Evolutionary conservation across 2,888 invertebrate genomes (phyloP).

Genomic region (Rhimphoctona megacephalus): DNA sequence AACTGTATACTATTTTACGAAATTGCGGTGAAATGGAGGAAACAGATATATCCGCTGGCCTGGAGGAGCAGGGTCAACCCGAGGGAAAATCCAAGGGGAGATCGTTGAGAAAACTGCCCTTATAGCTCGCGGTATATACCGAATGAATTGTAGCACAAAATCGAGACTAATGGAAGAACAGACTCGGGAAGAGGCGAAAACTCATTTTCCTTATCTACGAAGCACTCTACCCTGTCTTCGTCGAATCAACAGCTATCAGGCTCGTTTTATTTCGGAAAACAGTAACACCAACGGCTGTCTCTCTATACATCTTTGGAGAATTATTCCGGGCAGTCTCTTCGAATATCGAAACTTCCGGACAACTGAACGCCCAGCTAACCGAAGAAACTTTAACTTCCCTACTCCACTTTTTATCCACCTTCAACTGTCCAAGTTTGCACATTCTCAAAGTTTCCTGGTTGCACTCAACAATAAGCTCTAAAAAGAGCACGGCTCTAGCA

Average conservation of each 20-base stretch:
- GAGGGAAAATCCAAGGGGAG: constrained; percentile 36
- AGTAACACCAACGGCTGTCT: not conserved
- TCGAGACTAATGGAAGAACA: constrained; percentile 64
- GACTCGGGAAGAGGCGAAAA: constrained; percentile 39
- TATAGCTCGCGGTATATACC: not conserved
- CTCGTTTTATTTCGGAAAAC: constrained; percentile 38
- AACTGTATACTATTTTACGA: constrained; percentile 31
- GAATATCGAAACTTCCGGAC: constrained; percentile 64
- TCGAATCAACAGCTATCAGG: constrained; percentile 29
- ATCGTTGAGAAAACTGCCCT: constrained; percentile 30
- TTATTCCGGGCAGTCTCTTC: constrained; percentile 64
- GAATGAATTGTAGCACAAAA: constrained; percentile 47
- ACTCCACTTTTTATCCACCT: constrained; percentile 13
- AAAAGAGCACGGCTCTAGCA: constrained; percentile 16
- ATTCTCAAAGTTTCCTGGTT: constrained; percentile 56
- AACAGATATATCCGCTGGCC: constrained; percentile 31
- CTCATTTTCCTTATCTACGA: constrained; percentile 57
- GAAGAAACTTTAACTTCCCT: constrained; percentile 36
- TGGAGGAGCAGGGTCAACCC: constrained; percentile 46
- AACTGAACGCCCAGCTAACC: constrained; percentile 7
- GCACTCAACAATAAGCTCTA: constrained; percentile 57
- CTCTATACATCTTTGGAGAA: constrained; percentile 14
- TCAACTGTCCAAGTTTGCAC: constrained; percentile 35
- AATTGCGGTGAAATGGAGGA: constrained; percentile 29
- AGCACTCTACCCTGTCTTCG: constrained; percentile 8